Conservation (phyloP, 2,888 invertebrate genomes). For the Leucoma salicis region DNA sequence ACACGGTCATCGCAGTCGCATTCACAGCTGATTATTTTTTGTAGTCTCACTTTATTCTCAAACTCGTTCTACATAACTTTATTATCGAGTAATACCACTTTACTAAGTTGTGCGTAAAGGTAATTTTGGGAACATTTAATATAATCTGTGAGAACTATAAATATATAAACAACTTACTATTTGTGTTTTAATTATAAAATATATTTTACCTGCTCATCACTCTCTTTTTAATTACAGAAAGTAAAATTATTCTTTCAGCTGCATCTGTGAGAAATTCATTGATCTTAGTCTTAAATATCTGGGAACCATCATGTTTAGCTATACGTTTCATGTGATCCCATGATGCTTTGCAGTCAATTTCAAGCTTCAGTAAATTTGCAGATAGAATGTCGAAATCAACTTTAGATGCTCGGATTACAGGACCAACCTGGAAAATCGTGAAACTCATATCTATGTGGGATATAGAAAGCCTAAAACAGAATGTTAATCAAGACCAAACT, state of each 20-base stretch:
- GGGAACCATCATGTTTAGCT: conserved; percentile 96
- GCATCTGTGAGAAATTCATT: conserved; percentile 98
- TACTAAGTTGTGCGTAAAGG: too few species aligned
- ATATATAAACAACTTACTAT: too few species aligned
- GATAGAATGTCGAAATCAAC: conserved; percentile 97
- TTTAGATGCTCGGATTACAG: conserved; percentile 94
- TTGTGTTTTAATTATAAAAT: background rate
- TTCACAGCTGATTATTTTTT: too few species aligned
- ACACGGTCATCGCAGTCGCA: too few species aligned
- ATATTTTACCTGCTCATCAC: conserved; percentile 90
- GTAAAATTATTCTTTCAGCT: conserved; percentile 97
- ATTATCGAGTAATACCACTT: too few species aligned
- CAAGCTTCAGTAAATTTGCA: conserved; percentile 92
- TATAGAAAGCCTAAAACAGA: background rate
- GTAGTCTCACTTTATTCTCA: too few species aligned
- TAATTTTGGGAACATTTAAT: too few species aligned
- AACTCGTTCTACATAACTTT: too few species aligned
- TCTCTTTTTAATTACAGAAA: conserved; percentile 94
- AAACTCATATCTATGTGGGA: background rate
- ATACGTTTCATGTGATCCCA: conserved; percentile 98
- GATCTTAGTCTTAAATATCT: conserved; percentile 93
- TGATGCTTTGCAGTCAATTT: conserved; percentile 97
- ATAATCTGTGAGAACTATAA: too few species aligned
- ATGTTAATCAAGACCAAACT: background rate
- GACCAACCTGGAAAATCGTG: conserved; percentile 85